phyloP scores from a whole-genome alignment of 2,888 invertebrate species.

The Taenaris catops region DNA sequence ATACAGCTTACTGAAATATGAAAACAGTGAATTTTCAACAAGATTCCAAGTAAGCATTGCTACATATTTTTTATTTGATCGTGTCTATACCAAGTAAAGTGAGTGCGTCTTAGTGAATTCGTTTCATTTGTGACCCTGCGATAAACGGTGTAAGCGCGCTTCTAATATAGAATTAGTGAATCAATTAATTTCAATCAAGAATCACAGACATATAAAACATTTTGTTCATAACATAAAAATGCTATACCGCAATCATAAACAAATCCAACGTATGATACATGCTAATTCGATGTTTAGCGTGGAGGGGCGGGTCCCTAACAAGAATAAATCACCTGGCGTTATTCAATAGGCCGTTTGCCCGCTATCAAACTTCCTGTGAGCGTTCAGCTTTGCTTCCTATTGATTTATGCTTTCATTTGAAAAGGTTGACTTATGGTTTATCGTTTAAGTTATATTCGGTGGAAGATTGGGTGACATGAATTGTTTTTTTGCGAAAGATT shows the following conservation, averaged over 20 bases:
- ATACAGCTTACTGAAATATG: too few relatives aligned
- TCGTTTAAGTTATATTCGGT: conserved; percentile 3
- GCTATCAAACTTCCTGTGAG: conserved; percentile 36
- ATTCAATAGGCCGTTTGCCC: conserved; percentile 55
- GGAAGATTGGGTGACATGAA: conserved; percentile 9
- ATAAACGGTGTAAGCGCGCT: neutral
- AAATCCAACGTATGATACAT: conserved; percentile 13
- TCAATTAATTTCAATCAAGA: too few relatives aligned
- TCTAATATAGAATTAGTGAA: neutral
- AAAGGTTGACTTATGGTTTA: conserved; percentile 8
- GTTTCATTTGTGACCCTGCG: too few relatives aligned
- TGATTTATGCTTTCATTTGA: conserved; percentile 24
- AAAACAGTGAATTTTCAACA: too few relatives aligned
- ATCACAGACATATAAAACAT: too few relatives aligned
- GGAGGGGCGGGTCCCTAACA: conserved; percentile 31
- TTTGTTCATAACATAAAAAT: too few relatives aligned
- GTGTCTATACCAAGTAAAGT: too few relatives aligned
- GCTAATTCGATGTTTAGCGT: conserved; percentile 7
- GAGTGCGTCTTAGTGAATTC: too few relatives aligned
- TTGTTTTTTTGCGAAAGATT: too few relatives aligned
- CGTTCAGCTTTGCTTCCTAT: conserved; percentile 17
- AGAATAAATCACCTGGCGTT: conserved; percentile 54
- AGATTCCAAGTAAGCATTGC: too few relatives aligned
- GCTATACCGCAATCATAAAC: neutral
- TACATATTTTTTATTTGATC: too few relatives aligned